Evolutionary conservation across 2,797 vertebrate species (phyloP), one percentile per base, ranked within the genome.

Genomic region (Perodicticus potto): DNA sequence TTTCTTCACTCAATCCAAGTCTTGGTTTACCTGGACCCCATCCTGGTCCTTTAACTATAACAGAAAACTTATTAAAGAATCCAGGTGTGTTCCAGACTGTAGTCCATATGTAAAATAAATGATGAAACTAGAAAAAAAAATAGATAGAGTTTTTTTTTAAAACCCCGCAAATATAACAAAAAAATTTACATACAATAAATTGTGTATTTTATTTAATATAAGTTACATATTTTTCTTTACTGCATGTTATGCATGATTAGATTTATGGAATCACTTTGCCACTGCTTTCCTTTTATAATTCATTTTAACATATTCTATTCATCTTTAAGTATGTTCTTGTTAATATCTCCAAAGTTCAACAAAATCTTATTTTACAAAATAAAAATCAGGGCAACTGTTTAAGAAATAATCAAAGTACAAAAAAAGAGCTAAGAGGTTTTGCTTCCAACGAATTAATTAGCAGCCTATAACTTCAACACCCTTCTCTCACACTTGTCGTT

Each of bases 31-130:
- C 99, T 65, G 99, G 99, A 95, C 96, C 98, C 99, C 99, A 99
- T 88, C 99, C 99, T 22, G 99, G 99, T 74, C 99, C 99, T 88
- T 99, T 99, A 97, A 99, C 96, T 97, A 99, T 98, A 85, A 99
- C 98, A 89, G 98, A 99, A 95, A 99, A 88, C 97, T 99, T 99
- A 98, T 99, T 97, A 96, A 91, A 91, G 95, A 99, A 97, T 74
- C 98, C 99, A 95, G 98, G 98, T 97, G 98, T 99, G 73, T 90
- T 95, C 96, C 98, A 98, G 97, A 99, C 99, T 1, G 61, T 98
- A 34, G 88, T 98, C 99, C 99, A 99, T 96, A 99, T 98, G 97
- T 98, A 98, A 78, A 86, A 55, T 93, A 99, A 99, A 98, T 99
- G 99, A 96, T 99, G 98, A 25, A 99, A 97, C 99, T 99, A 96